Evolutionary conservation across 2,888 invertebrate species (phyloP), one percentile per base, ranked within the genome.

Genomic region (Nephrotoma flavescens): DNA sequence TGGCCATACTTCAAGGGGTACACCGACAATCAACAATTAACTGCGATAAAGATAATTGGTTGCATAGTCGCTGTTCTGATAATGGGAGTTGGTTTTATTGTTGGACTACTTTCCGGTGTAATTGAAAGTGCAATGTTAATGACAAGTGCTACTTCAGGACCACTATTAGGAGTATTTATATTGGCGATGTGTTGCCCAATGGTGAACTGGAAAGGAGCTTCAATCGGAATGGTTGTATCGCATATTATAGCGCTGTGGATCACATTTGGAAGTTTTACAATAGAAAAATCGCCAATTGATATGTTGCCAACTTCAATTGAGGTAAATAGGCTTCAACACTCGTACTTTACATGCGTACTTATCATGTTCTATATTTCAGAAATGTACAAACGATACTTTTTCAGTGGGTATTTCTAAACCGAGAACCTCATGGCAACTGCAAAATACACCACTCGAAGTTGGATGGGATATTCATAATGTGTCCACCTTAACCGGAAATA

Each of bases 131-230:
- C 96, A 0, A 94, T 96, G 92, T 90, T 97, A 88, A 96, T 96
- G 89, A 97, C 96, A 31, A 96, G 96, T 1, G 96, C 96, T 0
- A 97, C 97, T 4, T 96, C 96, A 83, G 97, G 97, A 0, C 96
- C 97, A 0, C 92, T 97, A 6, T 92, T 97, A 0, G 97, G 97
- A 4, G 97, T 96, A 83, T 97, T 97, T 89, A 91, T 97, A 4
- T 91, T 97, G 86, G 97, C 97, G 0, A 95, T 97, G 90, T 92
- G 97, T 86, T 94, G 96, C 86, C 97, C 97, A 0, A 93, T 95
- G 87, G 96, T 96, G 44, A 97, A 97, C 89, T 96, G 96, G 93
- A 96, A 95, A 93, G 97, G 97, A 0, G 96, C 97, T 0, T 92
- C 96, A 0, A 92, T 93, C 41, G 97, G 97, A 2, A 96, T 97